These are phyloP conservation scores for Xestobium rufovillosum DNA, from an alignment of 2,888 invertebrate species.

Conservation along the genomic window DNA sequence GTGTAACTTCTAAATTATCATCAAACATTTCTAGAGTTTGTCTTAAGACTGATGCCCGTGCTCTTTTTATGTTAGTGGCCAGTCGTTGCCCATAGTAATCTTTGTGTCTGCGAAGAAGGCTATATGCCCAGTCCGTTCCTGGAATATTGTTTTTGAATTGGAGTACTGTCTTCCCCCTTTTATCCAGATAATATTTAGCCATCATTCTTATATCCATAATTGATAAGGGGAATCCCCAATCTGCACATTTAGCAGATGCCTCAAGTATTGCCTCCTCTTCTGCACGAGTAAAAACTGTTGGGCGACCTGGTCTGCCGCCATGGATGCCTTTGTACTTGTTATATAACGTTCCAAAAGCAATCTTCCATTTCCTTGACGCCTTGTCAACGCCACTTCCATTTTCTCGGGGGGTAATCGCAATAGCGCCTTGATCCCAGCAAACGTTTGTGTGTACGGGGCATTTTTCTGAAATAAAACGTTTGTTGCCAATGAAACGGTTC, in stretches of 20 bases:
- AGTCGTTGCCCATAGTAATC: constrained; percentile 15
- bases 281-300: constrained; percentile 8
- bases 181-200: constrained; percentile 18
- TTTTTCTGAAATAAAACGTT: constrained; percentile 3
- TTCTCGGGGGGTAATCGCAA: constrained; percentile 2
- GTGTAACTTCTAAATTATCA: constrained; percentile 21
- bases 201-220: constrained; percentile 14
- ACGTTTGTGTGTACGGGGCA: constrained; percentile 6
- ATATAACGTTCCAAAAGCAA: constrained; percentile 13
- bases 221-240: constrained; percentile 19
- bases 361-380: constrained; percentile 6
- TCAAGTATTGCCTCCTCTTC: constrained; percentile 11
- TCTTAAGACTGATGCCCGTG: constrained; percentile 14
- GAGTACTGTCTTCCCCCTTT: constrained; percentile 11
- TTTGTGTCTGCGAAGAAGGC: constrained; percentile 17
- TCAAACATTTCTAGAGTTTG: constrained; percentile 14
- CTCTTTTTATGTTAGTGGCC: constrained; percentile 18
- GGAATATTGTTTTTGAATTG: constrained; percentile 18
- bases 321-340: constrained; percentile 7
- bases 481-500: too few relatives aligned
- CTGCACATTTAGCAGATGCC: constrained; percentile 11
- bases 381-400: constrained; percentile 7
- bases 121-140: constrained; percentile 17
- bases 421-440: constrained; percentile 3
- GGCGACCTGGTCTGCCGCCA: constrained; percentile 11